Evolutionary conservation across 2,113 vertebrate genomes (phyloP).

Genomic region (Gila orcuttii): DNA sequence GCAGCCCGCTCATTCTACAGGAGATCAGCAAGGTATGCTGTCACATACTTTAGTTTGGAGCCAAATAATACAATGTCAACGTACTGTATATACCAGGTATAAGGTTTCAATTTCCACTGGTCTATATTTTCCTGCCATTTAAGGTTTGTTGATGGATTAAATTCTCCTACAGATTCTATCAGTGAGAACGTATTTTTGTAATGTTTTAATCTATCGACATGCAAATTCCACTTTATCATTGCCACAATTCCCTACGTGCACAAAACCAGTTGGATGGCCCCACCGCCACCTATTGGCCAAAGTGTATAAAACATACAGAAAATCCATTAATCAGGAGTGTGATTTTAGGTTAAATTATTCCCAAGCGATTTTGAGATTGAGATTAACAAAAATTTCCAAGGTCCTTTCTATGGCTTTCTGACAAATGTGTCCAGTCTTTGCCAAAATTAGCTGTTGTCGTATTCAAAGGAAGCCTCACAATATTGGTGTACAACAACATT

Average conservation of each 20-base stretch:
- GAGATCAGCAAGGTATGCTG: conserved; percentile 89
- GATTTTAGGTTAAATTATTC: too few relatives aligned
- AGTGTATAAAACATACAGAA: background rate
- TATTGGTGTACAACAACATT: background rate
- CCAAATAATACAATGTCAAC: background rate
- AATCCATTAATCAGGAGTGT: background rate
- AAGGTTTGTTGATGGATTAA: background rate
- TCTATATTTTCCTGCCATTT: background rate
- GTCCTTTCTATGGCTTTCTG: background rate
- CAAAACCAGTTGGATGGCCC: background rate
- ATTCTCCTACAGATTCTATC: background rate
- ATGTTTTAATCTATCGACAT: background rate
- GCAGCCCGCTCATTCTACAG: conserved; percentile 88
- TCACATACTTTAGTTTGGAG: background rate
- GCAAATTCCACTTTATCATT: background rate
- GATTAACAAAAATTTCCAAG: background rate
- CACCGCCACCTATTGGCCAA: background rate
- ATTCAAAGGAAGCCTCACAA: background rate
- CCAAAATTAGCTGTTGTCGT: background rate
- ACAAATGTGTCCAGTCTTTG: background rate
- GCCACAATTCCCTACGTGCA: background rate
- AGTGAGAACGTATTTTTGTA: background rate
- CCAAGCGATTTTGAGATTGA: background rate
- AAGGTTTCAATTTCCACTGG: background rate
- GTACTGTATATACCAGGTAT: background rate